Evolutionary conservation across 2,113 vertebrate species (phyloP).

Genomic region (Turdus rufiventris): DNA sequence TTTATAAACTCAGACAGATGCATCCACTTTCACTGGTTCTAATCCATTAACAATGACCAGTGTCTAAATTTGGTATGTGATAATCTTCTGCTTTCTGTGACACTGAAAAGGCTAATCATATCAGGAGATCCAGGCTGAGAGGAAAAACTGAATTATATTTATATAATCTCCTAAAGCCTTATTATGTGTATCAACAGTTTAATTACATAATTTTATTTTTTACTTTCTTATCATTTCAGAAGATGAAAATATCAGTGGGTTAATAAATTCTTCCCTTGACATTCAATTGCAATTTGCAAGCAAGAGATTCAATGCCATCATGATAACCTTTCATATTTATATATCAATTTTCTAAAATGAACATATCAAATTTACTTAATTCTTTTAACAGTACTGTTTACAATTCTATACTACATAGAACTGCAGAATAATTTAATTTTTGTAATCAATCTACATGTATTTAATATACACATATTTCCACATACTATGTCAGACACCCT

Average conservation of each 20-base stretch:
- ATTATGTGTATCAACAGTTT: neutral
- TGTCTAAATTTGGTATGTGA: slow-evolving; percentile 52
- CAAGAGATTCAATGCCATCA: neutral
- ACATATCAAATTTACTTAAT: neutral
- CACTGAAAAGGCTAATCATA: slow-evolving; percentile 46
- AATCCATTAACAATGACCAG: slow-evolving; percentile 35
- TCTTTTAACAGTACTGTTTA: neutral
- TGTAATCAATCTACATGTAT: neutral
- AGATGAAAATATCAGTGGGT: neutral
- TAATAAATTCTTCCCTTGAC: neutral
- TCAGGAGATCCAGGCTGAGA: slow-evolving; percentile 18
- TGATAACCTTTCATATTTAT: neutral
- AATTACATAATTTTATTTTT: neutral
- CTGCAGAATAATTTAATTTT: neutral
- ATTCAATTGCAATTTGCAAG: neutral
- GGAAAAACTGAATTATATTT: slow-evolving; percentile 21
- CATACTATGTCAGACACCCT: neutral
- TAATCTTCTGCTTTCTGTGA: slow-evolving; percentile 31
- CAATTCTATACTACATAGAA: neutral
- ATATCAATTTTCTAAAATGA: neutral
- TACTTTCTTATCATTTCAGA: neutral
- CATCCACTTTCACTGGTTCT: neutral
- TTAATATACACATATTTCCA: neutral
- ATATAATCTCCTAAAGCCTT: neutral
- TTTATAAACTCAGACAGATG: slow-evolving; percentile 31